Conservation (phyloP, 2,113 vertebrate genomes). For the Menura novaehollandiae region DNA sequence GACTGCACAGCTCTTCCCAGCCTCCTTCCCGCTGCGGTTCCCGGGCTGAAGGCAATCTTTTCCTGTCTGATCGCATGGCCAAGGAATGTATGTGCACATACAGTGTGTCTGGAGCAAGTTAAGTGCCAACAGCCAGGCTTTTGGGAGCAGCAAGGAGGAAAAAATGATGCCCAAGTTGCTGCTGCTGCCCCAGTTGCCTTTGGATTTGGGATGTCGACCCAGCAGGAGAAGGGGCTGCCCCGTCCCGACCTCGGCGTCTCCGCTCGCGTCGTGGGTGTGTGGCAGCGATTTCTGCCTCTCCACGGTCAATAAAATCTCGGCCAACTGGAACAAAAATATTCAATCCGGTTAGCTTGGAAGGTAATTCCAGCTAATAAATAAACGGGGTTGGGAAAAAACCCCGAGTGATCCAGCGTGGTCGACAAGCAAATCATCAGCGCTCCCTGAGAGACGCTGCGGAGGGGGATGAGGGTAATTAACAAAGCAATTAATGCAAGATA, state of each 20-base stretch:
- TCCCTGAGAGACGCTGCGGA: not conserved
- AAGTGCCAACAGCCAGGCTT: not conserved
- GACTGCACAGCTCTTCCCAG: not conserved
- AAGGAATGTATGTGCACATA: not conserved
- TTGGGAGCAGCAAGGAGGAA: not conserved
- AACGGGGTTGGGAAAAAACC: not conserved
- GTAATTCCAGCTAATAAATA: not conserved
- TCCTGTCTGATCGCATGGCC: conserved; percentile 34
- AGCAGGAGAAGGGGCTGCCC: no score
- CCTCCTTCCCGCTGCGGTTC: not conserved
- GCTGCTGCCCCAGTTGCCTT: not conserved
- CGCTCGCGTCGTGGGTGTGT: fast-evolving
- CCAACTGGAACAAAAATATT: not conserved
- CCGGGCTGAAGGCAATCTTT: not conserved
- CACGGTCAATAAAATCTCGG: not conserved
- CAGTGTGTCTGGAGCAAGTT: not conserved
- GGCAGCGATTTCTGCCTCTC: not conserved
- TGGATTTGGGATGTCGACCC: fast-evolving
- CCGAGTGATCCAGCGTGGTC: not conserved
- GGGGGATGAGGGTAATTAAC: not conserved
- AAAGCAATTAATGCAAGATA: not conserved
- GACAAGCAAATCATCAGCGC: not conserved
- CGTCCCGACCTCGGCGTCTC: fast-evolving
- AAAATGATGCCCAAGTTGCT: not conserved
- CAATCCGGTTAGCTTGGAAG: not conserved